These are phyloP conservation scores for Seriola quinqueradiata DNA, from an alignment of 2,113 vertebrate species.

Conservation along the genomic window DNA sequence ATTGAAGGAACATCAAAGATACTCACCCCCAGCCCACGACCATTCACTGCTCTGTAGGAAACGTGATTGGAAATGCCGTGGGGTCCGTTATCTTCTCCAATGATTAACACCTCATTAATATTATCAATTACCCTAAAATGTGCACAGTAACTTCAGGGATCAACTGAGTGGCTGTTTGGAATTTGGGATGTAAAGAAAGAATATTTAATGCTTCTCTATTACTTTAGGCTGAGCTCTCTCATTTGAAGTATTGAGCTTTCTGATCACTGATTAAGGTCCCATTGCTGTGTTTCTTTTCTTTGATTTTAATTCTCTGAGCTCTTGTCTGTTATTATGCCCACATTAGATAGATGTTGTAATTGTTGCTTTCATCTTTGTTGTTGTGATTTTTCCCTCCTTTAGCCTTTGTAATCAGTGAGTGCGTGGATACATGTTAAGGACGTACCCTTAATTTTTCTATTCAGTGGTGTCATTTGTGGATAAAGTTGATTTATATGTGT, in stretches of 20 bases:
- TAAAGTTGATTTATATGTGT: neutral
- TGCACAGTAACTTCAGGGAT: slow-evolving; percentile 37
- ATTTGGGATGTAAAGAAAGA: slow-evolving; percentile 36
- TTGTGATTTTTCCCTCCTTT: neutral
- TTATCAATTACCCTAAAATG: slow-evolving; percentile 60
- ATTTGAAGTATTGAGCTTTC: slow-evolving; percentile 41
- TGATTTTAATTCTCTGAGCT: slow-evolving; percentile 50
- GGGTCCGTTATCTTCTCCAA: slow-evolving; percentile 45
- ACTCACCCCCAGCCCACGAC: slow-evolving; percentile 11
- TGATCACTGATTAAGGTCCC: slow-evolving; percentile 34
- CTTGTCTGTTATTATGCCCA: slow-evolving; percentile 35
- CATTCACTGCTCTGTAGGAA: slow-evolving; percentile 41
- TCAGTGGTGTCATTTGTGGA: neutral
- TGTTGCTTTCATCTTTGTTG: neutral
- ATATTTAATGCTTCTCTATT: slow-evolving; percentile 44
- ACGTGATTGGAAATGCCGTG: slow-evolving; percentile 32
- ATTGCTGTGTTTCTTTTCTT: slow-evolving; percentile 41
- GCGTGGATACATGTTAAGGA: neutral
- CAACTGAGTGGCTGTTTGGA: slow-evolving; percentile 12
- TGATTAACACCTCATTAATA: slow-evolving; percentile 67
- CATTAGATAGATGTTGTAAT: neutral
- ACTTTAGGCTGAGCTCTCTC: slow-evolving; percentile 20
- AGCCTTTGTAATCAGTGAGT: neutral
- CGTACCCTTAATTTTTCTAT: neutral
- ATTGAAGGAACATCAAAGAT: slow-evolving; percentile 73